Evolutionary conservation across 2,888 invertebrate genomes (phyloP), one percentile per base, ranked within the genome.

Genomic region (Lasioglossum villosulum): DNA sequence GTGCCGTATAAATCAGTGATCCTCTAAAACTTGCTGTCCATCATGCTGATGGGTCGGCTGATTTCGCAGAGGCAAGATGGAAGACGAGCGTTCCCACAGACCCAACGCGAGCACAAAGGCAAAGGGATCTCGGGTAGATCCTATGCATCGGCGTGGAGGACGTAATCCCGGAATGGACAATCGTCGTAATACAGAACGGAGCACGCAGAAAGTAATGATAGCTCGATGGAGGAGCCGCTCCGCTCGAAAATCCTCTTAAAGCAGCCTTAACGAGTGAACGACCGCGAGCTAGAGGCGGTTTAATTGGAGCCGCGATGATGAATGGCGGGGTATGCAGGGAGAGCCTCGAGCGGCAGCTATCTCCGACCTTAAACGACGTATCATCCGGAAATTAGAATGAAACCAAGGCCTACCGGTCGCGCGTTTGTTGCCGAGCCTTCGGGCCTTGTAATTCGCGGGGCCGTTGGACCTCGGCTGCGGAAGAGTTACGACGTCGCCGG

Each of bases 291-390:
- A 77, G 70, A 82, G 71, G 76, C 71, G 78, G 59, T 80, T 86
- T 89, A 89, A 89, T 89, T 86, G 88, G 84, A 79, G 80, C 72
- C 72, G 72, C 80, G 84, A 87, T 82, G 84, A 86, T 84, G 87
- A 83, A 89, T 85, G 83, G 74, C 59, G 71, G 75, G 56, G 73
- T 75, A 79, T 77, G 30, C 75, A 30, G 71, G 72, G 68, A 4
- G 42, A 66, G 66, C 66, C 82, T 80, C 71, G 79, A 84, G 73
- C 82, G 73, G n/a, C 42, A 75, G 78, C 80, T 66, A 78, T 81
- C 82, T 66, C n/a, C 77, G 76, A 63, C 71, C 72, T 83, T 81
- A 78, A 82, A 79, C 70, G 82, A 75, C 73, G 66, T 56, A 86
- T 83, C 79, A 72, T 78, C 80, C 79, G 83, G 80, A 83, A 88